Evolutionary conservation across 1,140 invertebrate species (phyloP).

Genomic region (Conopomorpha cramerella): DNA sequence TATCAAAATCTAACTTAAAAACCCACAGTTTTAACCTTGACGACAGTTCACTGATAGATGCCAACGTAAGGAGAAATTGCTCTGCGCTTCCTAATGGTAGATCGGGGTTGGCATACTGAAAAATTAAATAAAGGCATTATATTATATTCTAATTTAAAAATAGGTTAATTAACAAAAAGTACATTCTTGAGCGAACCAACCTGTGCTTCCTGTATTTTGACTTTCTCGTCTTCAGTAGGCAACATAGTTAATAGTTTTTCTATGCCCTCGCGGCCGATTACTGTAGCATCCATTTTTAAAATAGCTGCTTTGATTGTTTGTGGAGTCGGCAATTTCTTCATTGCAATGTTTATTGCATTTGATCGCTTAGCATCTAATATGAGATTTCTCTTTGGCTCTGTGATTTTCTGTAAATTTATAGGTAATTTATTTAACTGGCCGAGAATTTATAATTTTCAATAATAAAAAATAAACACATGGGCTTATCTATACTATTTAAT

Average conservation of each 20-base stretch:
- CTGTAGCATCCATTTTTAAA: conserved; percentile 98
- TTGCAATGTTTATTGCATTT: conserved; percentile 99
- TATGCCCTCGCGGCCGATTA: conserved; percentile 97
- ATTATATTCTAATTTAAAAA: background rate
- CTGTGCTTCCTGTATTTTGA: conserved; percentile 95
- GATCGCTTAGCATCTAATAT: conserved; percentile 97
- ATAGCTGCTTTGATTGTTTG: conserved; percentile 98
- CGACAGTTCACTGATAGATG: conserved; percentile 93
- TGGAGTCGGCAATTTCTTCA: conserved; percentile 97
- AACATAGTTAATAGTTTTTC: conserved; percentile 98
- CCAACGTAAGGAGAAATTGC: conserved; percentile 94
- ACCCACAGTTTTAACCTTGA: conserved; percentile 96
- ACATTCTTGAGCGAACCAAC: too few species aligned
- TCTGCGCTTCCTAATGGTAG: conserved; percentile 96
- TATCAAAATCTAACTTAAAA: conserved; percentile 98
- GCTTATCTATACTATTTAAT: too few species aligned
- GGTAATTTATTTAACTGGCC: background rate
- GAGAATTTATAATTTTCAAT: too few species aligned
- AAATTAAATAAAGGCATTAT: conserved; percentile 7
- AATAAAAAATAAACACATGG: conserved; percentile 3
- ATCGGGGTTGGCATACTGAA: conserved; percentile 88
- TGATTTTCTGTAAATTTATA: conserved; percentile 74
- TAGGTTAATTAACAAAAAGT: background rate
- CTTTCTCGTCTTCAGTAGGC: conserved; percentile 95
- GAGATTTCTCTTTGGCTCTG: conserved; percentile 91